Evolutionary conservation across 2,113 vertebrate genomes (phyloP).

Genomic region (Protobothrops mucrosquamatus): DNA sequence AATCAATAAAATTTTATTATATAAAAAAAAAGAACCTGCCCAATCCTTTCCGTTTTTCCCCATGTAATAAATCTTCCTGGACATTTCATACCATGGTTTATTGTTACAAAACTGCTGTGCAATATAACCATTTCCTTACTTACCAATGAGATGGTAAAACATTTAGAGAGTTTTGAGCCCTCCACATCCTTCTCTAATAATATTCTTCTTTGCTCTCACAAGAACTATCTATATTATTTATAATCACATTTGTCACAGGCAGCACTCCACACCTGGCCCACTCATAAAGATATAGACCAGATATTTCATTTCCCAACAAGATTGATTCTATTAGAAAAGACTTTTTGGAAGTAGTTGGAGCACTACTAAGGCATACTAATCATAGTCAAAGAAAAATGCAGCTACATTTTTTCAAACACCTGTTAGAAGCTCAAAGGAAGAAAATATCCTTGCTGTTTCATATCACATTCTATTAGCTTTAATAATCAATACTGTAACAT

Average conservation of each 20-base stretch:
- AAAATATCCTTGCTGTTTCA: not conserved
- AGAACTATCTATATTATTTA: not conserved
- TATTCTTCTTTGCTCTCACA: not conserved
- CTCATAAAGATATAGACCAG: not conserved
- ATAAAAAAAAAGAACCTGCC: not conserved
- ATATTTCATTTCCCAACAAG: not conserved
- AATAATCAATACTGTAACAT: not conserved
- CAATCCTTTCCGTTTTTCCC: not conserved
- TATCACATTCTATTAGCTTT: no score
- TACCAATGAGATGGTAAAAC: not conserved
- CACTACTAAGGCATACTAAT: accelerated
- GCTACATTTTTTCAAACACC: accelerated
- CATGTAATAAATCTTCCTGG: not conserved
- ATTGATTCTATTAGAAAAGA: not conserved
- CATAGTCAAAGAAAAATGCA: accelerated
- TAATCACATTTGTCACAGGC: not conserved
- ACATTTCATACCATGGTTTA: not conserved
- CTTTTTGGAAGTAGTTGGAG: not conserved
- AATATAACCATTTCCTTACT: not conserved
- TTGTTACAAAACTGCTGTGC: not conserved
- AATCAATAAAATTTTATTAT: no score
- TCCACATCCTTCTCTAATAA: not conserved
- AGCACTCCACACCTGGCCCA: not conserved
- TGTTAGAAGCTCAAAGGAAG: not conserved
- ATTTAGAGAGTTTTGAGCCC: not conserved